These are phyloP conservation scores for Lutjanus campechanus DNA, from an alignment of 2,797 vertebrate species.

Conservation along the genomic window DNA sequence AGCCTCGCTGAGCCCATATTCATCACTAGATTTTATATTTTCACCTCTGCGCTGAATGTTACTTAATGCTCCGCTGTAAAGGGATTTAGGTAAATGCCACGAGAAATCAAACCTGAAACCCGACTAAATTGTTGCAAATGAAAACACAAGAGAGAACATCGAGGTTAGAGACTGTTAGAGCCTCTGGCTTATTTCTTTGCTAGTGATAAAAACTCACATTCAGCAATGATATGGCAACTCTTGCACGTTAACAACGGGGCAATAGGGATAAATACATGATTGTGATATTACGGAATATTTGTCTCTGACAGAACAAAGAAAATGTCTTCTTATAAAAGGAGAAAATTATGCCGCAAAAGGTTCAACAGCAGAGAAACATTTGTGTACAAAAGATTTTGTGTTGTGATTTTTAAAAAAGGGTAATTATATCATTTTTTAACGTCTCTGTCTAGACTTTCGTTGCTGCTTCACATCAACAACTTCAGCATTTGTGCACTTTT, in stretches of 20 bases:
- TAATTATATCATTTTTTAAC: not conserved
- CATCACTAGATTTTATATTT: slow-evolving; percentile 31
- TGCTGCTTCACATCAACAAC: not conserved
- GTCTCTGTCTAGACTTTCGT: not conserved
- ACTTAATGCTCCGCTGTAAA: not conserved
- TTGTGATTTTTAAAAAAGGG: not conserved
- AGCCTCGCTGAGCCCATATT: slow-evolving; percentile 30
- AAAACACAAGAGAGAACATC: not conserved
- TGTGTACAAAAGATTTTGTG: not conserved
- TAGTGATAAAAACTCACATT: not conserved
- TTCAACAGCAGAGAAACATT: not conserved
- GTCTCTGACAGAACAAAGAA: not conserved
- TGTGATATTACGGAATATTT: not conserved
- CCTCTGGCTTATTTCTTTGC: not conserved
- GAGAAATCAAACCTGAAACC: slow-evolving; percentile 30
- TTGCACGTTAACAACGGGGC: not conserved
- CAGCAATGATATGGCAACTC: not conserved
- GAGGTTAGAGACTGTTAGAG: not conserved
- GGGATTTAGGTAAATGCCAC: slow-evolving; percentile 27
- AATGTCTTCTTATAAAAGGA: not conserved
- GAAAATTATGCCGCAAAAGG: not conserved
- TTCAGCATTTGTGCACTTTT: not conserved
- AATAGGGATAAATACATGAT: not conserved
- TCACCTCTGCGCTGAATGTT: not conserved
- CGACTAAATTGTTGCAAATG: slow-evolving; percentile 32